A percentile compares a stretch with the other conserved stretches of the same genome.
phyloP scores from a whole-genome alignment of 2,113 vertebrate species.

The Brachyhypopomus gauderio region DNA sequence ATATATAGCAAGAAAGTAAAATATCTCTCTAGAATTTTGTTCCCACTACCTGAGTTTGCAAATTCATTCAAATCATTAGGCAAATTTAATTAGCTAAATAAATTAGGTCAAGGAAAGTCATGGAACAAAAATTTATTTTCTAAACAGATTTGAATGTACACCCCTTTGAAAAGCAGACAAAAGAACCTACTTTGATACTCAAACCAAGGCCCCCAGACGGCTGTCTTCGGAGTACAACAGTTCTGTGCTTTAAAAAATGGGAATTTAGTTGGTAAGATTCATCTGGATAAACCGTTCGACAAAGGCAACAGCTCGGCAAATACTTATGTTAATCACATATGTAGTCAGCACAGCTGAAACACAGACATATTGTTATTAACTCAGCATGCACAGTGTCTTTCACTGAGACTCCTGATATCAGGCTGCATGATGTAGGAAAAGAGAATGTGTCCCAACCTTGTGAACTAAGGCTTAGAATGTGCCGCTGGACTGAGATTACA shows the following conservation, averaged over 20 bases:
- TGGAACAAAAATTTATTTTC: too few species aligned
- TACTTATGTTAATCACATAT: background rate
- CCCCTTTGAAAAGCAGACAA: slow-evolving; percentile 19
- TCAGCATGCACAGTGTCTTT: background rate
- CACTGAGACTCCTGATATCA: background rate
- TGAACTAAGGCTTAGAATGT: slow-evolving; percentile 17
- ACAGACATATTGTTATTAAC: background rate
- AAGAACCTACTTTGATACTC: slow-evolving; percentile 90
- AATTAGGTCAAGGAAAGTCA: too few species aligned
- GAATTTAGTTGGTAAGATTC: slow-evolving; percentile 77
- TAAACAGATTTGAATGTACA: background rate
- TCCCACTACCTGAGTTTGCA: too few species aligned
- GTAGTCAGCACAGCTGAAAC: background rate
- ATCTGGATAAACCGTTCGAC: slow-evolving; percentile 12
- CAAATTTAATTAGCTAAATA: too few species aligned
- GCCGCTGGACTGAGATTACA: slow-evolving; percentile 3
- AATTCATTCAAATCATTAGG: too few species aligned
- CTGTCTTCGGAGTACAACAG: slow-evolving; percentile 91
- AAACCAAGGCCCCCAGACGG: slow-evolving; percentile 88
- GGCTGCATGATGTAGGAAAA: slow-evolving; percentile 14
- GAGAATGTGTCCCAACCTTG: slow-evolving; percentile 13
- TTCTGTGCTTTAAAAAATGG: slow-evolving; percentile 97
- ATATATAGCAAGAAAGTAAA: too few species aligned
- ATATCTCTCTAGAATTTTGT: too few species aligned
- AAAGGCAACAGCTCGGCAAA: background rate